A percentile compares a stretch with the other conserved stretches of the same genome.
These are phyloP conservation scores for Cerastoderma edule DNA, from an alignment of 2,888 invertebrate genomes.

Conservation along the genomic window DNA sequence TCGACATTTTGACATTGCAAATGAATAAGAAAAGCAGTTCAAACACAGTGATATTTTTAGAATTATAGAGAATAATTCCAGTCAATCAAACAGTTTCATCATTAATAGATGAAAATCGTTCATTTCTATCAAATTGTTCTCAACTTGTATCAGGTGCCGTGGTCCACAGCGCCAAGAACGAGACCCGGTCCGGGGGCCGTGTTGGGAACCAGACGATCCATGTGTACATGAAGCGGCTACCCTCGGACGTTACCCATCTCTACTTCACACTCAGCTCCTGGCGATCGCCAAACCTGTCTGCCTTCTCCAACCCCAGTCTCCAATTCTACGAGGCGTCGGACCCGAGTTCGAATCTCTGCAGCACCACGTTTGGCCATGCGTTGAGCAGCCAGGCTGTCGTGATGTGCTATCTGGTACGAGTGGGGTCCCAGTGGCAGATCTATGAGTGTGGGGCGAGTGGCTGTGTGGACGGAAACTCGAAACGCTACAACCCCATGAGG, in stretches of 20 bases:
- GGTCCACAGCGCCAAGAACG: slow-evolving; percentile 35
- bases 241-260: slow-evolving; percentile 44
- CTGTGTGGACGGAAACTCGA: slow-evolving; percentile 50
- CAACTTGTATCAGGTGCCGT: slow-evolving; percentile 37
- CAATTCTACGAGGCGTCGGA: slow-evolving; percentile 50
- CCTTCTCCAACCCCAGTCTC: slow-evolving; percentile 51
- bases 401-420: slow-evolving; percentile 50
- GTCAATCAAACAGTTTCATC: no score
- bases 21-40: no score
- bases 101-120: no score
- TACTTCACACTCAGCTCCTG: slow-evolving; percentile 56
- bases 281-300: slow-evolving; percentile 50
- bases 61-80: no score
- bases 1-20: no score
- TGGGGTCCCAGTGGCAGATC: slow-evolving; percentile 47
- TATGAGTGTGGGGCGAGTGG: slow-evolving; percentile 44
- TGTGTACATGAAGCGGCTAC: slow-evolving; percentile 47
- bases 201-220: slow-evolving; percentile 50
- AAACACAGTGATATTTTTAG: no score
- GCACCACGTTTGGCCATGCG: slow-evolving; percentile 52
- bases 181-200: slow-evolving; percentile 35
- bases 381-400: slow-evolving; percentile 48
- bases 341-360: slow-evolving; percentile 39
- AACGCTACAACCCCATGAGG: slow-evolving; percentile 49
- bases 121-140: no score